Conservation (phyloP, 2,888 invertebrate species). For the Dioctria linearis region DNA sequence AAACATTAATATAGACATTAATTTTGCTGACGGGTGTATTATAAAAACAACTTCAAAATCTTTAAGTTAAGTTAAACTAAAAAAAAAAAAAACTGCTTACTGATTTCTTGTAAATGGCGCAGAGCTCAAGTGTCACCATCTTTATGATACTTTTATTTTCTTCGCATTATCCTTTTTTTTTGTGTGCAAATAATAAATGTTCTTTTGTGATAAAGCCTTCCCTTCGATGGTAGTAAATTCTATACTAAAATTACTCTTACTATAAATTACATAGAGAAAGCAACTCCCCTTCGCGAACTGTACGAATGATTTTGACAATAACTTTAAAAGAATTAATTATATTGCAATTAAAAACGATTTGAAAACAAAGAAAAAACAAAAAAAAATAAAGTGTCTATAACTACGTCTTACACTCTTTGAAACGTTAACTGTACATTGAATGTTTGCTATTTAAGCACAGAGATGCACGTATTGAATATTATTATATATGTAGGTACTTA, state of each 20-base stretch:
- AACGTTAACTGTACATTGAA: conserved; percentile 32
- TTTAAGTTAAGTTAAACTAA: background rate
- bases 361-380: background rate
- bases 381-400: conserved; percentile 25
- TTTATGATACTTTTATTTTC: no score
- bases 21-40: no score
- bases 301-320: conserved; percentile 63
- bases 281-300: conserved; percentile 56
- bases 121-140: no score
- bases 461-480: conserved; percentile 43
- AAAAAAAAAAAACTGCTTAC: background rate
- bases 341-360: conserved; percentile 32
- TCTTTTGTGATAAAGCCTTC: conserved; percentile 18
- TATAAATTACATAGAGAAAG: conserved; percentile 18
- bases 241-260: conserved; percentile 6
- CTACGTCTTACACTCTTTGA: conserved; percentile 27
- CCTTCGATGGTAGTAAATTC: conserved; percentile 1
- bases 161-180: background rate
- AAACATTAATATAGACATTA: no score
- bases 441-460: conserved; percentile 12
- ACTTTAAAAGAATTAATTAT: conserved; percentile 54
- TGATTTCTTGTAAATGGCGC: background rate
- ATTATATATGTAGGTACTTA: background rate
- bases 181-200: background rate
- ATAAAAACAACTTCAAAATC: no score